Evolutionary conservation across 2,888 invertebrate genomes (phyloP), one percentile per base, ranked within the genome.

Genomic region (Exocentrus adspersus): DNA sequence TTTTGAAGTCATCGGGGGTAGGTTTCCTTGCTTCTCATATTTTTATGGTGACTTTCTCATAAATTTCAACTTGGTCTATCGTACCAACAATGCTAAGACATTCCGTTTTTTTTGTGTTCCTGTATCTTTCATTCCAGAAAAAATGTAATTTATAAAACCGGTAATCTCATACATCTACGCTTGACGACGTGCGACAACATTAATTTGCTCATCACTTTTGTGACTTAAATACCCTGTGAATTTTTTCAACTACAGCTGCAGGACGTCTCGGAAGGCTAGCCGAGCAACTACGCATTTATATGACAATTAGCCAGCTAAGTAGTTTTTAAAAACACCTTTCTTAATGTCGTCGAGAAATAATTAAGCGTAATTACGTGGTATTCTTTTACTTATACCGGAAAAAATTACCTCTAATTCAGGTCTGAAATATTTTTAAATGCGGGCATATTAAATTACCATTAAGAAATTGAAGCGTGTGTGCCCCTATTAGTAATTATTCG

Each of bases 251-350:
- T n/a, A 21, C 60, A 52, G 42, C 43, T 51, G 60, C 28, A 28
- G 46, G 48, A 50, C 48, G 58, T 42, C 17, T 46, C 42, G 24
- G 58, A 48, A 67, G 66, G 67, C 67, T 69, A 46, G 63, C 58
- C 48, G 51, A 9, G 19, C 41, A 51, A 56, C 60, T 19, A 51
- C 41, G 62, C 63, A 67, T 64, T 70, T 70, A 69, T 70, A 66
- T 69, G 60, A 69, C 69, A 72, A 70, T 70, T 72, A 67, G 66
- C 58, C 61, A 59, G 45, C 65, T 74, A 72, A 74, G 71, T 72
- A 67, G 65, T 70, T 74, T 74, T 74, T 74, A 72, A 72, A 68
- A 72, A 74, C 72, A 72, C 72, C 74, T 74, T 67, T 69, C 67
- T 64, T 67, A 68, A 70, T 67, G 67, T 50, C 42, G 56, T 65